Percentiles rank a stretch among this genome's conserved stretches.
These are phyloP conservation scores for Uria aalge DNA, from an alignment of 2,113 vertebrate genomes.

Conservation along the genomic window DNA sequence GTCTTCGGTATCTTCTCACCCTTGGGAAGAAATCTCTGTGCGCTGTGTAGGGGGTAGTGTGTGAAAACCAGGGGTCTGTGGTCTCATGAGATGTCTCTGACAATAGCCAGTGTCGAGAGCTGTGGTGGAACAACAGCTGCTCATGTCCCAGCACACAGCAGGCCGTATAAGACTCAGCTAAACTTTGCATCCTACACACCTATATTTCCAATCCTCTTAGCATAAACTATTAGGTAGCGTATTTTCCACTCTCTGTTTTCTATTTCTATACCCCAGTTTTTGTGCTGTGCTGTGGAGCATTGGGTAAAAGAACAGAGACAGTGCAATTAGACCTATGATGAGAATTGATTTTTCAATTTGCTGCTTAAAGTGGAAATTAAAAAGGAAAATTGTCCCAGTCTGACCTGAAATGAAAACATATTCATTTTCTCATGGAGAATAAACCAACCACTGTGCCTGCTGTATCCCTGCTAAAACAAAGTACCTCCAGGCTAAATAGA, in stretches of 20 bases:
- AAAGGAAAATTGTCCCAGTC: not conserved
- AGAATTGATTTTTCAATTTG: constrained; percentile 26
- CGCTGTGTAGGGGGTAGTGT: not conserved
- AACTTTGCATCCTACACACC: not conserved
- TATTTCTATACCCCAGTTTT: not conserved
- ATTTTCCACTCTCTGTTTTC: not conserved
- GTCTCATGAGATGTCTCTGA: not conserved
- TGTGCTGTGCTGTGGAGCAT: not conserved
- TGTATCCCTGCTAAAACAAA: not conserved
- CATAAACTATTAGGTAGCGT: not conserved
- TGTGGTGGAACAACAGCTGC: not conserved
- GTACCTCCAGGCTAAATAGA: not conserved
- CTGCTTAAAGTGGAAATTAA: constrained; percentile 19
- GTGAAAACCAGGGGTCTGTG: not conserved
- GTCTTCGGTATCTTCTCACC: not conserved
- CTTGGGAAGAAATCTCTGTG: not conserved
- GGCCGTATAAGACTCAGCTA: not conserved
- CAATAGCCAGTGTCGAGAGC: accelerated
- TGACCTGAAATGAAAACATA: not conserved
- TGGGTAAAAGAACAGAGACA: not conserved
- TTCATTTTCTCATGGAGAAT: not conserved
- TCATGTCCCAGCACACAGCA: not conserved
- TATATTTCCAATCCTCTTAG: not conserved
- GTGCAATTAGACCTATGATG: not conserved
- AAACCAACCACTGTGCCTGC: not conserved